A percentile compares a stretch with the other conserved stretches of the same genome.
These are phyloP conservation scores for Oostethus manadensis DNA, from an alignment of 2,113 vertebrate genomes.

Conservation along the genomic window DNA sequence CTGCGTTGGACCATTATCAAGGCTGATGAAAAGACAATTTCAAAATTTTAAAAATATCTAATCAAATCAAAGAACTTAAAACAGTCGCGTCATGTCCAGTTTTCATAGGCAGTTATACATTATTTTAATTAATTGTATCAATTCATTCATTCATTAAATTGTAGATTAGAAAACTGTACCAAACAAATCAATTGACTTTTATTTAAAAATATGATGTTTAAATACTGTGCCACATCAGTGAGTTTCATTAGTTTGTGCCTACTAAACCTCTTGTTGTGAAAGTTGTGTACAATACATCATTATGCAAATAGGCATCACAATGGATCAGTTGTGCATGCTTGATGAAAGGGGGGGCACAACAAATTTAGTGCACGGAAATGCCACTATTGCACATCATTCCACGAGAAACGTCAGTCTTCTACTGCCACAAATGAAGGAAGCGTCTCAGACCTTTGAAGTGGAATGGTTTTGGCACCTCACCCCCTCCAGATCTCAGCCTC, in stretches of 20 bases:
- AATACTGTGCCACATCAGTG: not conserved
- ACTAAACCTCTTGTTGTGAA: slow-evolving; percentile 19
- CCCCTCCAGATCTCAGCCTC: slow-evolving; percentile 34
- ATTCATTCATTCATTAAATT: too few species aligned
- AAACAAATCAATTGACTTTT: too few species aligned
- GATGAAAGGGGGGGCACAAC: too few species aligned
- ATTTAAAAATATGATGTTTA: too few species aligned
- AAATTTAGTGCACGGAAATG: slow-evolving; percentile 16
- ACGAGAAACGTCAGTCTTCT: slow-evolving; percentile 9
- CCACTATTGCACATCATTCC: slow-evolving; percentile 31
- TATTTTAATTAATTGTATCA: too few species aligned
- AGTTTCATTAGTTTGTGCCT: slow-evolving; percentile 32
- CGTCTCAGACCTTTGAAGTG: slow-evolving; percentile 56
- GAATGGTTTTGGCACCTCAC: slow-evolving; percentile 57
- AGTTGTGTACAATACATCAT: slow-evolving; percentile 42
- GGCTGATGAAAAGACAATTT: too few species aligned
- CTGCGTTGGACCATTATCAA: too few species aligned
- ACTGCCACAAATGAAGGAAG: slow-evolving; percentile 39
- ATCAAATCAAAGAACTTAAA: too few species aligned
- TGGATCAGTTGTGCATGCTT: slow-evolving; percentile 19
- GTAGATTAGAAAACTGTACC: too few species aligned
- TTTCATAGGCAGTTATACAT: too few species aligned
- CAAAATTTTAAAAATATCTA: too few species aligned
- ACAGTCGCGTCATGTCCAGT: too few species aligned
- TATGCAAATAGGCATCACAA: slow-evolving; percentile 45